Evolutionary conservation across 2,797 vertebrate genomes (phyloP), one percentile per base, ranked within the genome.

Genomic region (Melanotaenia pygmaea): DNA sequence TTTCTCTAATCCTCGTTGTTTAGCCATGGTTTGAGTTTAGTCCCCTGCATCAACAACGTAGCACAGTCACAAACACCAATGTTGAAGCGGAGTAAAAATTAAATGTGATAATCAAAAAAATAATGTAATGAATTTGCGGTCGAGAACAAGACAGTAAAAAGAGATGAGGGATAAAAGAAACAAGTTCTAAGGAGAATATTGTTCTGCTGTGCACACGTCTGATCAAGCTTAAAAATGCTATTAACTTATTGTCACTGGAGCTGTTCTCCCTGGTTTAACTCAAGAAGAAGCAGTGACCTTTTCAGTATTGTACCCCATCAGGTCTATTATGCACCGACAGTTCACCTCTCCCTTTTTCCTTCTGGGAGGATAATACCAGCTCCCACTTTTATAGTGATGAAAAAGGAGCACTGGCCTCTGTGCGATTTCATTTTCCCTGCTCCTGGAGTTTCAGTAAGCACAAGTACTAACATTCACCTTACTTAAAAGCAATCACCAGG

Each of bases 231-330:
- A 82, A 79, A 90, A 86, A 86, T 70, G 75, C 77, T 68, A 85
- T 89, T 83, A 83, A 70, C 76, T 85, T 37, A 72, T 83, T 89
- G 89, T 91, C 84, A 85, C 78, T 68, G 67, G 51, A 71, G 71
- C 76, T 79, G 63, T 79, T 91, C 83, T 86, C 78, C 79, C 77
- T 83, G 71, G 76, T 88, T 88, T 85, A 88, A 86, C 82, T 83
- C 72, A 12, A 74, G 76, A 83, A 88, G 85, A 88, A 81, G 81
- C 86, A 63, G 59, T 86, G 91, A 93, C 91, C 89, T 91, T 90
- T 91, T 90, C 84, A 78, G 26, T 84, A 65, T 77, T 88, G 86
- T 80, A 76, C 79, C 79, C 80, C 82, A 71, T 89, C 80, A 63
- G 86, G 81, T 88, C 83, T 84, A 87, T 92, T 90, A 86, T 69